Evolutionary conservation across 92 coral and sea anemone genomes (phyloP).

Genomic region (Palythoa caribaeorum): DNA sequence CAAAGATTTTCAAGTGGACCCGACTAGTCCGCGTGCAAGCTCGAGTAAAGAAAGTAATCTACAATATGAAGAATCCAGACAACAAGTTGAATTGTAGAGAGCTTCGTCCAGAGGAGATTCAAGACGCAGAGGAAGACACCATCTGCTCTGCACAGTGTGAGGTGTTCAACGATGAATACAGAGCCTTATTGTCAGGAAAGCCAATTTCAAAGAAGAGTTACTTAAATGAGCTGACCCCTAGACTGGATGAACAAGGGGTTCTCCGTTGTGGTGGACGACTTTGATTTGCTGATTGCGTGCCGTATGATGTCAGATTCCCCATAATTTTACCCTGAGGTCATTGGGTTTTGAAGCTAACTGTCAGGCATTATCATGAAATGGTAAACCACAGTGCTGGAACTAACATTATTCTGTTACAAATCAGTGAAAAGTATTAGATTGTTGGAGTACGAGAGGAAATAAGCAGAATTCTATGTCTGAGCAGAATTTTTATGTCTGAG

Average conservation of each 20-base stretch:
- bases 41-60: conserved; percentile 51
- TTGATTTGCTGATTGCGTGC: conserved; percentile 64
- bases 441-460: conserved; percentile 65
- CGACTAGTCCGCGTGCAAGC: conserved; percentile 53
- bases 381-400: conserved; percentile 75
- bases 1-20: background rate
- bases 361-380: conserved; percentile 63
- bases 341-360: conserved; percentile 66
- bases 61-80: conserved; percentile 50
- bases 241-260: conserved; percentile 62
- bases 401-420: conserved; percentile 43
- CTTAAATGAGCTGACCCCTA: conserved; percentile 45
- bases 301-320: conserved; percentile 65
- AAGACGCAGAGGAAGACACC: conserved; percentile 63
- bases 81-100: conserved; percentile 29
- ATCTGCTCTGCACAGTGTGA: conserved; percentile 56
- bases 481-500: too few species aligned
- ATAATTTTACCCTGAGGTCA: conserved; percentile 61
- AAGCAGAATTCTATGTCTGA: too few species aligned
- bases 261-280: conserved; percentile 71
- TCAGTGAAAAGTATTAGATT: conserved; percentile 51
- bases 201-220: conserved; percentile 14
- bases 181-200: conserved; percentile 51
- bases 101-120: conserved; percentile 52
- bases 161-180: conserved; percentile 57